phyloP scores from a whole-genome alignment of 2,888 invertebrate species.

The Watsonalla binaria region DNA sequence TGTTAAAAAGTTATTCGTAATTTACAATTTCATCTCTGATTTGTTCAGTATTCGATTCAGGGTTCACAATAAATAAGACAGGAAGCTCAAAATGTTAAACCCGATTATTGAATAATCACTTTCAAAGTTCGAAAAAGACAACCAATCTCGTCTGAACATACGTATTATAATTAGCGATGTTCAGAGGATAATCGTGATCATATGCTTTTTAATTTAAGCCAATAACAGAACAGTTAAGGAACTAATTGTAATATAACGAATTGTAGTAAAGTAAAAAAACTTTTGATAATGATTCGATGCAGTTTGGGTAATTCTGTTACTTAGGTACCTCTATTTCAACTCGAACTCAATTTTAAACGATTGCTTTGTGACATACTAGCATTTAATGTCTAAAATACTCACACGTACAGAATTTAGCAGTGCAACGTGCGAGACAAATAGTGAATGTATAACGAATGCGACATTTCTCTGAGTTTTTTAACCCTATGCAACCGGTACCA shows the following conservation, averaged over 20 bases:
- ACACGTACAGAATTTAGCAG: too few relatives aligned
- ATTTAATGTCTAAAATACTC: too few relatives aligned
- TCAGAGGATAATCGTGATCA: too few relatives aligned
- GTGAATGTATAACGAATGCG: neutral
- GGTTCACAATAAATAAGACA: too few relatives aligned
- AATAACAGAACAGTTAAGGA: too few relatives aligned
- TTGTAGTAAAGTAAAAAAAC: neutral
- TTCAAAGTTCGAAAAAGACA: neutral
- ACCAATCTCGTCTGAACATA: neutral
- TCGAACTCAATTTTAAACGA: neutral
- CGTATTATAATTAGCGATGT: neutral
- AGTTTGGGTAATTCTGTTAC: too few relatives aligned
- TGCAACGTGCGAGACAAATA: neutral
- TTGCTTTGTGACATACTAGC: neutral
- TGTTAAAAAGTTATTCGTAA: too few relatives aligned
- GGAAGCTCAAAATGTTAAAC: neutral
- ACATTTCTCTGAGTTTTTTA: constrained; percentile 2
- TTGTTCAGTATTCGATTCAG: too few relatives aligned
- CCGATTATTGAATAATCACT: neutral
- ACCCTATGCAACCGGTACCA: neutral
- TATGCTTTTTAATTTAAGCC: too few relatives aligned
- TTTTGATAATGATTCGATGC: too few relatives aligned
- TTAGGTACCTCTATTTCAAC: too few relatives aligned
- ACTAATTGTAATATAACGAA: neutral
- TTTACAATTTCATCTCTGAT: too few relatives aligned